Base-by-base conservation (phyloP, 2,888 invertebrate species). In the Andrena bicolor region DNA sequence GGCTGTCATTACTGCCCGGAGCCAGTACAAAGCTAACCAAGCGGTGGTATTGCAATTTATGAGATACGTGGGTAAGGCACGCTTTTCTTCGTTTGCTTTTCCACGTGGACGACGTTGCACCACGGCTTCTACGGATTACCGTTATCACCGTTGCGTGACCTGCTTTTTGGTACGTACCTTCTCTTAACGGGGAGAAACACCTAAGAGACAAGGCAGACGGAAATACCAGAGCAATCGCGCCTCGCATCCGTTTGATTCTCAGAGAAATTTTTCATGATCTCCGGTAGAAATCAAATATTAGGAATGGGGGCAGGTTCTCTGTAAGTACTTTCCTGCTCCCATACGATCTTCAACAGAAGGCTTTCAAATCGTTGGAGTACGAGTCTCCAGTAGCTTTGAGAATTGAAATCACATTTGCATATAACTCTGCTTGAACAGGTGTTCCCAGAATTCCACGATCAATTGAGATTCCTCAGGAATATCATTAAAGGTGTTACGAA, bases 81-180 rank as follows among this genome's bases (percentile, higher is more conserved):
- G 71, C 84, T 83, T 83, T 83, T 84, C 86, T 87, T 80, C 87
- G 76, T 81, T 74, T 80, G 81, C 76, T 81, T 86, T 81, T 79
- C 83, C 84, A 86, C 84, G 82, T 80, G 87, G 79, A 86, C 69
- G 82, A 75, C 78, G 76, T 87, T 88, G 85, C 86, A 83, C 77
- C 77, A 72, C 63, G 73, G 58, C 63, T 80, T 79, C 82, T 41
- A 83, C 76, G 84, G 89, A 89, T 84, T 90, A 89, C 90, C 90
- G 90, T 90, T 90, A 90, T 90, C 90, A 89, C 89, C 88, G 88
- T 85, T 86, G 83, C 83, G 88, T 90, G 90, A 90, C 90, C 90
- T 88, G 90, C 85, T 90, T 90, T 89, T 87, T 72, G 86, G 87
- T 80, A 77, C 76, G 56, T 80, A 63, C 72, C 80, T 84, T 76